These are phyloP conservation scores for Melieria crassipennis DNA, from an alignment of 2,888 invertebrate genomes.

Conservation along the genomic window DNA sequence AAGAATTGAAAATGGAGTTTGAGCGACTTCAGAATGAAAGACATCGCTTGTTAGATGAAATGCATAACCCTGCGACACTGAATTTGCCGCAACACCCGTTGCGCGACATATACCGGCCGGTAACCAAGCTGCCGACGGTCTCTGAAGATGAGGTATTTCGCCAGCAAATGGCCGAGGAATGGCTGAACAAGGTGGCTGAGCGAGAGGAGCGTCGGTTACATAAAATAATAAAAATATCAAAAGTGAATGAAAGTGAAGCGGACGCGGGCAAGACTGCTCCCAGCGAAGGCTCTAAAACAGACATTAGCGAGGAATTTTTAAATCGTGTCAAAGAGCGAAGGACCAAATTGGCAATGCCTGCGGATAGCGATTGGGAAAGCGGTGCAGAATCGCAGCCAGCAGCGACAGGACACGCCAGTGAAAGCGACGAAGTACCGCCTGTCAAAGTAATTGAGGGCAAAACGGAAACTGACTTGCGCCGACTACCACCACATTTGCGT, in stretches of 20 bases:
- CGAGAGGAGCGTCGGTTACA: constrained; percentile 81
- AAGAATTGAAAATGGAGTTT: constrained; percentile 73
- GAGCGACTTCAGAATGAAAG: constrained; percentile 72
- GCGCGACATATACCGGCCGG: constrained; percentile 55
- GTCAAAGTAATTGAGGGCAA: constrained; percentile 75
- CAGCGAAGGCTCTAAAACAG: constrained; percentile 41
- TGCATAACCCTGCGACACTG: constrained; percentile 47
- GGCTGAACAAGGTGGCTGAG: constrained; percentile 80
- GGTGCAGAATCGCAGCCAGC: constrained; percentile 67
- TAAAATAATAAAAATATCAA: constrained; percentile 82
- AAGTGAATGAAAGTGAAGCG: constrained; percentile 61
- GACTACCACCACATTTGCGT: constrained; percentile 80
- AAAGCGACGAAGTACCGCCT: constrained; percentile 64
- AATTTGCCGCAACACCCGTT: constrained; percentile 46
- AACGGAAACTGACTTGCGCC: constrained; percentile 71
- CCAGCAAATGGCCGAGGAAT: constrained; percentile 86
- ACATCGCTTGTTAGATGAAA: constrained; percentile 60
- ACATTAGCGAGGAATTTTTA: constrained; percentile 81
- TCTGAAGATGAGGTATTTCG: constrained; percentile 80
- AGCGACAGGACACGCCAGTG: constrained; percentile 41
- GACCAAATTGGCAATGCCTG: constrained; percentile 74
- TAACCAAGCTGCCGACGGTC: constrained; percentile 66
- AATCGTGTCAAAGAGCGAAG: constrained; percentile 78
- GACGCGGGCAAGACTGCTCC: constrained; percentile 19
- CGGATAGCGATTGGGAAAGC: constrained; percentile 74